These are phyloP conservation scores for Pogonomyrmex californicus DNA, from an alignment of 1,140 invertebrate genomes.

Conservation along the genomic window DNA sequence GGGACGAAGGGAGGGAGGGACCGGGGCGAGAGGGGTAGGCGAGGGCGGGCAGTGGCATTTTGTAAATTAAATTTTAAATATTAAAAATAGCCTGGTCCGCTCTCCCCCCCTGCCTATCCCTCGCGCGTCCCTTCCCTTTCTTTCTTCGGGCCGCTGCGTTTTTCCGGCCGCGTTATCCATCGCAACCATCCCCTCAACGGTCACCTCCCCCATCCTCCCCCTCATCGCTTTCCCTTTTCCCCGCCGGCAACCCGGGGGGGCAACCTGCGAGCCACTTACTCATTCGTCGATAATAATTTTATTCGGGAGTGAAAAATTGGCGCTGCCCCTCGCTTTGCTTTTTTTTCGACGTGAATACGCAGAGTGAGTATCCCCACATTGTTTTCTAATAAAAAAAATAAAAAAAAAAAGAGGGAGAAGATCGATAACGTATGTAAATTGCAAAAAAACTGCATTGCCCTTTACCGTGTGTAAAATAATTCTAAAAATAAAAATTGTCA, in stretches of 20 bases:
- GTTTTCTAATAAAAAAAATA: conserved; percentile 36
- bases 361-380: conserved; percentile 32
- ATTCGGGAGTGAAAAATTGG: conserved; percentile 84
- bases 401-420: conserved; percentile 7
- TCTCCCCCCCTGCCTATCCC: conserved; percentile 53
- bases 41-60: conserved; percentile 80
- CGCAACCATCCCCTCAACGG: conserved; percentile 60
- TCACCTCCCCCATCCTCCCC: conserved; percentile 22
- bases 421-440: conserved; percentile 45
- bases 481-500: conserved; percentile 1
- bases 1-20: not conserved
- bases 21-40: not conserved
- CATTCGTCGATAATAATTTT: conserved; percentile 86
- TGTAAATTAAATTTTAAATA: conserved; percentile 86
- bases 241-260: conserved; percentile 66
- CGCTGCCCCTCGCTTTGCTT: conserved; percentile 65
- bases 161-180: conserved; percentile 75
- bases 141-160: conserved; percentile 72
- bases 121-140: conserved; percentile 63
- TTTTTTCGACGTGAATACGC: conserved; percentile 52
- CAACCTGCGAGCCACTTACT: conserved; percentile 82
- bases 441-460: not conserved
- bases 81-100: conserved; percentile 82
- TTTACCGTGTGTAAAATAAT: conserved; percentile 19
- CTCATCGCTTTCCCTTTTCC: not conserved